Evolutionary conservation across 2,797 vertebrate genomes (phyloP).

Genomic region (Sebastolobus altivelis): DNA sequence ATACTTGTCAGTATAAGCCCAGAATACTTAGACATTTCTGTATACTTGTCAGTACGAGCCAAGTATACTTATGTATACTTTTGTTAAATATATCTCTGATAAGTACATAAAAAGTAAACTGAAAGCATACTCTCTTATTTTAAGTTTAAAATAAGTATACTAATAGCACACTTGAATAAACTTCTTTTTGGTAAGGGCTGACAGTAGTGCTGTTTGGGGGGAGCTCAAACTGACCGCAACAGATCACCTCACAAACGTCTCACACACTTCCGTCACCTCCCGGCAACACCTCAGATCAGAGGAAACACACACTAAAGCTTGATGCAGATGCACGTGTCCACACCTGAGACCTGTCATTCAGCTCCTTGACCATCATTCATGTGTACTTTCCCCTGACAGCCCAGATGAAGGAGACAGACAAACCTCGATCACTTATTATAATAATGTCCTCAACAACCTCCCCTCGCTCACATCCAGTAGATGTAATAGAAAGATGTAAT

Average conservation of each 20-base stretch:
- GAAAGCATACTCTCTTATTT: too few relatives aligned
- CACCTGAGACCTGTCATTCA: slow-evolving; percentile 2
- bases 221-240: neutral
- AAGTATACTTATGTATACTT: too few relatives aligned
- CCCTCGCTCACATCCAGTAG: neutral
- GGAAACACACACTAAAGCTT: neutral
- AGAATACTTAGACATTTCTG: too few relatives aligned
- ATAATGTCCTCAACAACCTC: neutral
- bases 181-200: too few relatives aligned
- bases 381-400: too few relatives aligned
- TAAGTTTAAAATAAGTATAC: too few relatives aligned
- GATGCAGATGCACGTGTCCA: neutral
- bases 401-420: neutral
- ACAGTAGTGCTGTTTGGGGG: neutral
- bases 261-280: too few relatives aligned
- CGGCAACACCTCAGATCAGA: neutral
- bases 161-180: too few relatives aligned
- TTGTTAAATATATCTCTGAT: too few relatives aligned
- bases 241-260: neutral
- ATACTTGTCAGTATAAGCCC: too few relatives aligned
- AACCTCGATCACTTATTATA: neutral
- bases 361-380: neutral
- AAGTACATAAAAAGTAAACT: too few relatives aligned
- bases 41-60: too few relatives aligned
- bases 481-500: neutral